phyloP scores from a whole-genome alignment of 2,113 vertebrate species.

The Gasterosteus nipponicus region DNA sequence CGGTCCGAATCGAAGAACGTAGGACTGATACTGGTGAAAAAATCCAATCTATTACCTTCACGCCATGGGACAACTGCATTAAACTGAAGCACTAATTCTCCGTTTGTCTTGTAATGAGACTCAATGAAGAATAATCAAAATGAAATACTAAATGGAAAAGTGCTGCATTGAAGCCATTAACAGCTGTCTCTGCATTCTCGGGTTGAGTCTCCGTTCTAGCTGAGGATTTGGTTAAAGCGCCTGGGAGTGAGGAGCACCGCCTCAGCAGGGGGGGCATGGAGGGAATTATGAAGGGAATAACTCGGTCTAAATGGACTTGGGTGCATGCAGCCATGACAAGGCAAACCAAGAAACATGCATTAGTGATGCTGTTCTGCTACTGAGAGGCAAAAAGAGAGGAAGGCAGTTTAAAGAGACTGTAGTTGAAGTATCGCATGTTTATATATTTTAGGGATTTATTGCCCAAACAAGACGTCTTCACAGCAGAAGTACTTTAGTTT shows the following conservation, averaged over 20 bases:
- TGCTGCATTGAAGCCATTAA: slow-evolving; percentile 16
- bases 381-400: background rate
- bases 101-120: slow-evolving; percentile 15
- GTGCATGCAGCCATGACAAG: slow-evolving; percentile 17
- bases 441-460: slow-evolving; percentile 4
- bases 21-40: background rate
- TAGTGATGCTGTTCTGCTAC: slow-evolving; percentile 8
- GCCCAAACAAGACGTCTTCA: background rate
- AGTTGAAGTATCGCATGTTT: background rate
- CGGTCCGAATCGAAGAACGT: background rate
- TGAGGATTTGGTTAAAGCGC: slow-evolving; percentile 19
- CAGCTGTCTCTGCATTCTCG: slow-evolving; percentile 11
- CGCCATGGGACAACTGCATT: slow-evolving; percentile 40
- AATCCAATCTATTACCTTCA: slow-evolving; percentile 17
- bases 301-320: slow-evolving; percentile 25
- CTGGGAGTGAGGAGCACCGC: background rate
- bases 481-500: background rate
- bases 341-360: background rate
- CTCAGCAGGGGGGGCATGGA: slow-evolving; percentile 28
- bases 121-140: slow-evolving; percentile 27
- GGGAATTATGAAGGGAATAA: slow-evolving; percentile 34
- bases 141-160: slow-evolving; percentile 15
- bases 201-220: slow-evolving; percentile 9
- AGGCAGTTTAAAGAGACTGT: background rate
- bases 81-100: slow-evolving; percentile 31